Base-by-base conservation (phyloP, 2,888 invertebrate species). In the Acanthosepion pharaonis region DNA sequence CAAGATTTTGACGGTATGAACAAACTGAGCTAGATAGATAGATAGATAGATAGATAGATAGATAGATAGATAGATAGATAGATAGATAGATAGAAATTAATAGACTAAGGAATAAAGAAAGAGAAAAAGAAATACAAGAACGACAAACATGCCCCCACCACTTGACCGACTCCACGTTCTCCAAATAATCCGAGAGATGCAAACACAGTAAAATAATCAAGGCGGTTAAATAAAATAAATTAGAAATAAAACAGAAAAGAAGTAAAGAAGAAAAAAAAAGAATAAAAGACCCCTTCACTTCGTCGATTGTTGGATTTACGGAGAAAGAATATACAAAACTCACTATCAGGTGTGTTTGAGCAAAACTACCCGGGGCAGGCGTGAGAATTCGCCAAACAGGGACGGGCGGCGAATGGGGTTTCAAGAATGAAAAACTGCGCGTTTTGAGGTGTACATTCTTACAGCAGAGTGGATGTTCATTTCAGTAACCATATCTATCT, bases 291-390 rank as follows among this genome's bases (percentile, higher is more conserved):
- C 3, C n/a, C n/a, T 4, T 11, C 11, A 78, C n/a, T 78, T 15
- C 78, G n/a, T 78, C 78, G 15, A 78, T 78, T 78, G n/a, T 78
- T 78, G n/a, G n/a, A n/a, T 78, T 78, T 78, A 78, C 78, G 78
- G 78, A 78, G 78, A n/a, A 78, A n/a, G n/a, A 78, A 78, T 78
- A 20, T 78, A 78, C 78, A 78, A 78, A 78, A 78, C 78, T 78
- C n/a, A 78, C 15, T 78, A 78, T 78, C 78, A 78, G 78, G 78
- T 78, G 78, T 78, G 78, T 78, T 78, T 78, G 78, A 33, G n/a
- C 78, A 78, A 78, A 78, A 78, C n/a, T 78, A 18, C 18, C n/a
- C 1, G 78, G 78, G 78, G 15, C n/a, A 78, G 78, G n/a, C n/a
- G 28, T 78, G 78, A 78, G 78, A 28, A 78, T 78, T 78, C n/a